Evolutionary conservation across 2,888 invertebrate genomes (phyloP), one percentile per base, ranked within the genome.

Genomic region (Celastrina argiolus): DNA sequence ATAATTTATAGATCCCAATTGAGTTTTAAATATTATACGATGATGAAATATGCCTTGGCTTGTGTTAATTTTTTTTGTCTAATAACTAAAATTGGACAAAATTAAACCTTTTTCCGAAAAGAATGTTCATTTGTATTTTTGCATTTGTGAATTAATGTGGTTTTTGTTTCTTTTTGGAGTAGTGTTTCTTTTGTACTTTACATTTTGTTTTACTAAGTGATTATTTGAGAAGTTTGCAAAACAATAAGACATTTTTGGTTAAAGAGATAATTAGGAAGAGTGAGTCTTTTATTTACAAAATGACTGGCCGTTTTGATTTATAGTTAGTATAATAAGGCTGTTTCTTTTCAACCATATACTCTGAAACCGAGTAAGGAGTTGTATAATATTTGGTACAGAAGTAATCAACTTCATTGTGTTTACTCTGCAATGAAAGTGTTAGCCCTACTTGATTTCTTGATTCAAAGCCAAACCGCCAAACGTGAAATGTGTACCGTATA

Each of bases 361-460:
- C 12, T 51, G 10, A 51, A 51, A 45, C 10, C 4, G 4, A 51
- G 12, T 22, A 22, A 51, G 12, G 51, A 51, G 18, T 31, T 41
- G n/a, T 26, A 31, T 31, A 28, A 58, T 31, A 31, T 58, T 58
- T 58, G 56, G 56, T 31, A 14, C 14, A 58, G n/a, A 63, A 31
- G 66, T 61, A 66, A 61, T 61, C 26, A 66, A 26, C 51, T 61
- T 61, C 65, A 66, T 67, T 16, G 12, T 58, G 63, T 68, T 72
- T 70, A 67, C 69, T 74, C 67, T 69, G 70, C 69, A 70, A 70
- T 70, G 68, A 71, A 71, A 72, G 72, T 74, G 73, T 74, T 70
- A 74, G 74, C 74, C 74, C 72, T 75, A 70, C 66, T 76, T 80
- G 81, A 83, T 84, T 83, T 83, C 76, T 85, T 87, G 87, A 85